Percentiles rank a stretch among this genome's conserved stretches.
Conservation (phyloP, 1,140 invertebrate genomes). For the Trissolcus basalis region DNA sequence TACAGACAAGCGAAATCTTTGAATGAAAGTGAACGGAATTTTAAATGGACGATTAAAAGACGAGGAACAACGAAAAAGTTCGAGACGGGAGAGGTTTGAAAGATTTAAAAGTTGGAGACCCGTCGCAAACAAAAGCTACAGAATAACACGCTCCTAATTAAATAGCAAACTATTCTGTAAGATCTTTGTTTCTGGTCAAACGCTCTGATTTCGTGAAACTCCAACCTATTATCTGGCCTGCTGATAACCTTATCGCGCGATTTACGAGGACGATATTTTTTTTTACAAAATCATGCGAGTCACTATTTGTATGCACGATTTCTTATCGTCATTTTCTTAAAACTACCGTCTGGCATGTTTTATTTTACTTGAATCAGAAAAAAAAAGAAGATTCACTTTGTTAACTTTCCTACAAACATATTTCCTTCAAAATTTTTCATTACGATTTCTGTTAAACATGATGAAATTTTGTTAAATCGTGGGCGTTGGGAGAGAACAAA, state of each 20-base stretch:
- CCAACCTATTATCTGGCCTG: slow-evolving; percentile 43
- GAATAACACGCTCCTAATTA: slow-evolving; percentile 73
- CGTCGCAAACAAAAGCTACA: slow-evolving; percentile 63
- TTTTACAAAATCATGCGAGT: slow-evolving; percentile 23
- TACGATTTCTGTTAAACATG: too few species aligned
- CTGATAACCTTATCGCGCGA: slow-evolving; percentile 28
- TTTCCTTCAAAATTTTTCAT: too few species aligned
- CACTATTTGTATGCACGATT: slow-evolving; percentile 12
- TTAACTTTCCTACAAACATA: background rate
- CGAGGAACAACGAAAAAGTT: slow-evolving; percentile 59
- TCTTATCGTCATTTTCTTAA: slow-evolving; percentile 1
- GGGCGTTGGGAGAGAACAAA: slow-evolving; percentile 14
- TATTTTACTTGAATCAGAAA: too few species aligned
- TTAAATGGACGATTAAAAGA: slow-evolving; percentile 63
- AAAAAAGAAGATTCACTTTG: too few species aligned
- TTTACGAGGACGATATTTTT: too few species aligned
- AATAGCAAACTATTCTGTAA: slow-evolving; percentile 60
- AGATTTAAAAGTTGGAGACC: slow-evolving; percentile 69
- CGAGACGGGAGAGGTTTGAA: slow-evolving; percentile 51
- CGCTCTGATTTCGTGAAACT: slow-evolving; percentile 23
- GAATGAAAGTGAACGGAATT: slow-evolving; percentile 64
- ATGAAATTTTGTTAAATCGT: too few species aligned
- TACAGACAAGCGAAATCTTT: slow-evolving; percentile 49
- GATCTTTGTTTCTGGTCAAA: slow-evolving; percentile 38
- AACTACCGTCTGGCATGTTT: background rate